These are phyloP conservation scores for Austrolebias charrua DNA, from an alignment of 2,797 vertebrate genomes.

Conservation along the genomic window DNA sequence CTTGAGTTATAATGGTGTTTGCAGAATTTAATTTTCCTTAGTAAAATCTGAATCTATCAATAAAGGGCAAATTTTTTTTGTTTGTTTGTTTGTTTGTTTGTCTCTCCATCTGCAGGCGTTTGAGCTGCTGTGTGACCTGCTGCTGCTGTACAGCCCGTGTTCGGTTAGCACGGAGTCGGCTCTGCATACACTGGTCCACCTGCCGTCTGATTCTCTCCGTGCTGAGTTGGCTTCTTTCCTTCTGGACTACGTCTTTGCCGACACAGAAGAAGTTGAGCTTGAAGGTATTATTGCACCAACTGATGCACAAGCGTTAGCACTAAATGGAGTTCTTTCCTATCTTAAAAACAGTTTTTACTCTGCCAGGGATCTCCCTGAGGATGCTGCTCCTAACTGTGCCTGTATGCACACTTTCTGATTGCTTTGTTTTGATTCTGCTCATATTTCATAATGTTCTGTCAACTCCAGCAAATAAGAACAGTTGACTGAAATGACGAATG, in stretches of 20 bases:
- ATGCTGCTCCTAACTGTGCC: conserved; percentile 10
- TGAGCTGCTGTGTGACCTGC: conserved; percentile 85
- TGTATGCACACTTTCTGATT: conserved; percentile 26
- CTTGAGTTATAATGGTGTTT: too few relatives aligned
- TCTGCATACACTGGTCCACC: conserved; percentile 65
- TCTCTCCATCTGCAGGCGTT: conserved; percentile 81
- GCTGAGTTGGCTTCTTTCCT: conserved; percentile 87
- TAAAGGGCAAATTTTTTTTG: neutral
- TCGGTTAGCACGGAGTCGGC: conserved; percentile 59
- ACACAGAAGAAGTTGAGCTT: conserved; percentile 48
- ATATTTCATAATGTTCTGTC: conserved; percentile 31
- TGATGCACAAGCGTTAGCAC: conserved; percentile 1
- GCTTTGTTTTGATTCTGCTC: conserved; percentile 29
- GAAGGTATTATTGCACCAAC: conserved; percentile 37
- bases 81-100: neutral
- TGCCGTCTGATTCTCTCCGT: conserved; percentile 78
- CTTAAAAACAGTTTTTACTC: conserved; percentile 26
- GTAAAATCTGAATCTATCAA: neutral
- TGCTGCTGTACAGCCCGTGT: conserved; percentile 81
- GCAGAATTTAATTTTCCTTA: neutral
- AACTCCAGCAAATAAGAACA: conserved; percentile 11
- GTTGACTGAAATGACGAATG: neutral
- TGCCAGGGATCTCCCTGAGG: conserved; percentile 13
- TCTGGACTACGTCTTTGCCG: conserved; percentile 86
- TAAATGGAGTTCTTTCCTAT: conserved; percentile 5